Conservation (phyloP, 2,113 vertebrate species). For the Octodon degus region DNA sequence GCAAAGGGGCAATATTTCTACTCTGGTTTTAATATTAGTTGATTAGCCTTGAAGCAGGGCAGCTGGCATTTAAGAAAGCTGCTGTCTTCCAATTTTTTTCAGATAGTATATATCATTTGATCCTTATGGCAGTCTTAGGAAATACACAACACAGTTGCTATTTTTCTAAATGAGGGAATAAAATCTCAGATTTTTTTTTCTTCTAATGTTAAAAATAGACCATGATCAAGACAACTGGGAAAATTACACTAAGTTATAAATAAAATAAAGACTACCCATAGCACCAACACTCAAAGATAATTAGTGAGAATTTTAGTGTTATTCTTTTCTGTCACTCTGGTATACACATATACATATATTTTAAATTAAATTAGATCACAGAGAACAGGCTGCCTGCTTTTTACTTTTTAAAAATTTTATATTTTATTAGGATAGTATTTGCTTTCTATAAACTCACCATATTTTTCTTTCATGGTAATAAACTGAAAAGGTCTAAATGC, state of each 20-base stretch:
- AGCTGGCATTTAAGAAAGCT: background rate
- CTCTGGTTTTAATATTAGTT: background rate
- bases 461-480: slow-evolving; percentile 78
- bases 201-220: slow-evolving; percentile 9
- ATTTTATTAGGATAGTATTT: slow-evolving; percentile 73
- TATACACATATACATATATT: background rate
- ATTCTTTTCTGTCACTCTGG: background rate
- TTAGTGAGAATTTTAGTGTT: background rate
- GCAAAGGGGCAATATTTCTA: background rate
- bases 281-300: background rate
- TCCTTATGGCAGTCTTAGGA: background rate
- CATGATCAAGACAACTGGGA: background rate
- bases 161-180: slow-evolving; percentile 47
- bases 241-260: background rate
- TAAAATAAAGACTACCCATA: background rate
- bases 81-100: background rate
- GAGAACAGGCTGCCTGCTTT: background rate
- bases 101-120: background rate
- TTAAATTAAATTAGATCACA: background rate
- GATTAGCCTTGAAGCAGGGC: background rate
- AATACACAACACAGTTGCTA: background rate
- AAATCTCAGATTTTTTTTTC: background rate
- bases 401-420: slow-evolving; percentile 56
- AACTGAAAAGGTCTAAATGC: slow-evolving; percentile 77
- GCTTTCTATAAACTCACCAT: slow-evolving; percentile 80